Conservation (phyloP, 2,797 vertebrate species). For the Pangasius larnaudii region DNA sequence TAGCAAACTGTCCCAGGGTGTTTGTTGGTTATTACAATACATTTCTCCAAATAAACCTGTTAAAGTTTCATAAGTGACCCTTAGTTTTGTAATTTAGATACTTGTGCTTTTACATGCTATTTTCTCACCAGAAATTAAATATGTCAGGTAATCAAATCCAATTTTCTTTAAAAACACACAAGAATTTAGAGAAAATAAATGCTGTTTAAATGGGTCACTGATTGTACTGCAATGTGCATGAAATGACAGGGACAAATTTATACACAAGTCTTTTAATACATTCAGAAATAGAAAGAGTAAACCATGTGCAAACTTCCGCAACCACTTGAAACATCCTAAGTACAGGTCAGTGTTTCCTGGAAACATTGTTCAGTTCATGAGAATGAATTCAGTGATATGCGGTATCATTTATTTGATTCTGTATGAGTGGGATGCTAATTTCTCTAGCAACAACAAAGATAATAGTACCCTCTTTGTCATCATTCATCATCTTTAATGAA, state of each 20-base stretch:
- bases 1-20: not conserved
- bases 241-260: not conserved
- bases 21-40: not conserved
- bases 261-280: not conserved
- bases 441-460: not conserved
- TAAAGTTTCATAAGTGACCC: not conserved
- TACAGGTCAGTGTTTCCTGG: slow-evolving; percentile 20
- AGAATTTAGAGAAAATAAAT: not conserved
- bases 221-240: not conserved
- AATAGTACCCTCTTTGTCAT: slow-evolving; percentile 27
- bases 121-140: not conserved
- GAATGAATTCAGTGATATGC: slow-evolving; percentile 19
- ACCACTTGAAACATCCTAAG: not conserved
- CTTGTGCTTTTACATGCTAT: not conserved
- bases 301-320: slow-evolving; percentile 7
- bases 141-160: not conserved
- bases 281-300: not conserved
- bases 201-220: not conserved
- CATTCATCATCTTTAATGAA: not conserved
- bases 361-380: slow-evolving; percentile 8
- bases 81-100: not conserved
- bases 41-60: not conserved
- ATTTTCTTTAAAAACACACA: not conserved
- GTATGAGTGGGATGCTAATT: slow-evolving; percentile 35
- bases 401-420: slow-evolving; percentile 36